Conservation (phyloP, 2,888 invertebrate genomes). For the Microctonus aethiopoides region DNA sequence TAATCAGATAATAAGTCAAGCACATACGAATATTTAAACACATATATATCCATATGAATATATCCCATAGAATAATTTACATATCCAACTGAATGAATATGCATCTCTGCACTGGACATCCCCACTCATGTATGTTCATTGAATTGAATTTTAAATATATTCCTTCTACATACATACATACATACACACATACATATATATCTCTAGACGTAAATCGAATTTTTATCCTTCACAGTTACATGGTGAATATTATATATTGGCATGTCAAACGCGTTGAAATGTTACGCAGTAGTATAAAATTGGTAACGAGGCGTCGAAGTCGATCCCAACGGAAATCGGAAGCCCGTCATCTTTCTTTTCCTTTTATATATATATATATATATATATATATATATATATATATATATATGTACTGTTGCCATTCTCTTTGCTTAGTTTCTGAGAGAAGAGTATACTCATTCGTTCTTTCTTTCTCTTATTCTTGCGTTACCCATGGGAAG, state of each 20-base stretch:
- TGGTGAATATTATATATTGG: background rate
- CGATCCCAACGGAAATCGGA: conserved; percentile 23
- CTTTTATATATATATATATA: background rate
- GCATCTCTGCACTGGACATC: background rate
- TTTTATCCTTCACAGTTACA: no score
- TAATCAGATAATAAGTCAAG: background rate
- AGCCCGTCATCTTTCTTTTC: conserved; percentile 7
- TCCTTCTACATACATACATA: background rate
- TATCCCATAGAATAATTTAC: background rate
- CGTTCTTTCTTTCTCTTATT: background rate
- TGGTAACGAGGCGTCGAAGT: conserved; percentile 23
- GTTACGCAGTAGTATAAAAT: background rate
- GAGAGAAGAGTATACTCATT: background rate
- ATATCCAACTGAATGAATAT: background rate
- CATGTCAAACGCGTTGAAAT: background rate
- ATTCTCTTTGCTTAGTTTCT: conserved; percentile 13
- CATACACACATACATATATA: no score
- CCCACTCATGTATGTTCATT: background rate
- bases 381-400: background rate
- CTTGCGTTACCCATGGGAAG: conserved; percentile 23
- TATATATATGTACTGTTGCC: no score
- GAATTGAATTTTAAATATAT: no score
- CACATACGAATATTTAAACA: no score
- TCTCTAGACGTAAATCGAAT: no score
- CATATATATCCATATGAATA: no score